phyloP scores from a whole-genome alignment of 2,888 invertebrate species.

The Vesta saturnalis region DNA sequence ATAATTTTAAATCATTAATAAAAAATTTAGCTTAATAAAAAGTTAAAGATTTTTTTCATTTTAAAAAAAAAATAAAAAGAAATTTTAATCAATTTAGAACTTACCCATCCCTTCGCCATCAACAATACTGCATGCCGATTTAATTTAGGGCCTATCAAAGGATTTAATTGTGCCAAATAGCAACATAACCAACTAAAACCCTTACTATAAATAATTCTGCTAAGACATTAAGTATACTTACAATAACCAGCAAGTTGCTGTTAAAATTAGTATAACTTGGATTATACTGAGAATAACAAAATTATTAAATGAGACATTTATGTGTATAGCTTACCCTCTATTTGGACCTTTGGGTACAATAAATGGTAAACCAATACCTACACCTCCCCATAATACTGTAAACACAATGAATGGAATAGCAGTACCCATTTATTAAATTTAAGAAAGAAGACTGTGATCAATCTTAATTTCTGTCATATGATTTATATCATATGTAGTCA shows the following conservation, averaged over 20 bases:
- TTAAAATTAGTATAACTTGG: constrained; percentile 85
- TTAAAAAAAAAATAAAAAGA: too few species aligned
- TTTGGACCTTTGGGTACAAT: constrained; percentile 92
- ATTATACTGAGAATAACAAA: too few species aligned
- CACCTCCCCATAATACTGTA: constrained; percentile 84
- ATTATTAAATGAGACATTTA: too few species aligned
- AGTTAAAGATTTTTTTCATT: too few species aligned
- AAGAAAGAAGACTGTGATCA: too few species aligned
- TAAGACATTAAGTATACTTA: constrained; percentile 68
- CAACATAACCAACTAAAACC: constrained; percentile 85
- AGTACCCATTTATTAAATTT: constrained; percentile 83
- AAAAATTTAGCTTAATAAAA: too few species aligned
- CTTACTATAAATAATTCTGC: background rate
- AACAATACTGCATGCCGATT: constrained; percentile 75
- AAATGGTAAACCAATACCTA: constrained; percentile 88
- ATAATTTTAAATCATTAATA: too few species aligned
- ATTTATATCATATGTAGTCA: too few species aligned
- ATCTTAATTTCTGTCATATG: too few species aligned
- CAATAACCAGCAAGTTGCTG: constrained; percentile 92
- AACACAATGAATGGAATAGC: constrained; percentile 81
- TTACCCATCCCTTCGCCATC: constrained; percentile 85
- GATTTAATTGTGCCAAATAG: constrained; percentile 94
- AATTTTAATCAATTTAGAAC: too few species aligned
- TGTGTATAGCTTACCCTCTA: constrained; percentile 88
- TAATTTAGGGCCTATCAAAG: constrained; percentile 85